Percentiles rank a stretch among this genome's conserved stretches.
These are phyloP conservation scores for Eufriesea mexicana DNA, from an alignment of 1,140 invertebrate genomes.

Conservation along the genomic window DNA sequence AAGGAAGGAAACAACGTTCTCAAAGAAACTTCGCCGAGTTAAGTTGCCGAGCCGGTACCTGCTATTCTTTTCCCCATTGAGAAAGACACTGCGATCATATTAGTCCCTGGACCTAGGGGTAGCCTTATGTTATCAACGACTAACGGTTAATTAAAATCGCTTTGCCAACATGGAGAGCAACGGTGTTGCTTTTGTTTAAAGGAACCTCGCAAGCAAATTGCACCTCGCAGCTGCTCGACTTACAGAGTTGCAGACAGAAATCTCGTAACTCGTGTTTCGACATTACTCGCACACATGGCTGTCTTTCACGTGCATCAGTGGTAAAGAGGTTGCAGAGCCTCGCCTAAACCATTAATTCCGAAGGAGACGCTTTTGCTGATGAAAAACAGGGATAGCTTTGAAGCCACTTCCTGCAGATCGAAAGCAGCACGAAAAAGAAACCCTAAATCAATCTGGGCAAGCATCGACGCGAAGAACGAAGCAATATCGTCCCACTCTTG, in stretches of 20 bases:
- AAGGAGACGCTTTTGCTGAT: neutral
- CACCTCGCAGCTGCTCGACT: constrained; percentile 15
- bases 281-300: neutral
- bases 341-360: constrained; percentile 20
- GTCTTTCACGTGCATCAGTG: neutral
- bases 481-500: neutral
- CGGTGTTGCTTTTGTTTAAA: constrained; percentile 22
- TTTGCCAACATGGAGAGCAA: neutral
- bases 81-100: neutral
- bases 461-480: neutral
- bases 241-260: neutral
- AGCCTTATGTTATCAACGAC: constrained; percentile 5
- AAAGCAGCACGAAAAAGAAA: neutral
- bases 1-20: neutral
- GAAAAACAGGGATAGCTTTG: neutral
- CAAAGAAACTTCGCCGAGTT: neutral
- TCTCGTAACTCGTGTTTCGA: constrained; percentile 41
- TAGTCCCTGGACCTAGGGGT: neutral
- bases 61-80: neutral
- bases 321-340: constrained; percentile 3
- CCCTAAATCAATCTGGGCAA: neutral
- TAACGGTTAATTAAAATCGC: constrained; percentile 40
- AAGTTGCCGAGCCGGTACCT: neutral
- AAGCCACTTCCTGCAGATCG: neutral
- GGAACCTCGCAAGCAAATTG: constrained; percentile 26